Conservation (phyloP, 1,140 invertebrate genomes). For the Drosophila ogumai region DNA sequence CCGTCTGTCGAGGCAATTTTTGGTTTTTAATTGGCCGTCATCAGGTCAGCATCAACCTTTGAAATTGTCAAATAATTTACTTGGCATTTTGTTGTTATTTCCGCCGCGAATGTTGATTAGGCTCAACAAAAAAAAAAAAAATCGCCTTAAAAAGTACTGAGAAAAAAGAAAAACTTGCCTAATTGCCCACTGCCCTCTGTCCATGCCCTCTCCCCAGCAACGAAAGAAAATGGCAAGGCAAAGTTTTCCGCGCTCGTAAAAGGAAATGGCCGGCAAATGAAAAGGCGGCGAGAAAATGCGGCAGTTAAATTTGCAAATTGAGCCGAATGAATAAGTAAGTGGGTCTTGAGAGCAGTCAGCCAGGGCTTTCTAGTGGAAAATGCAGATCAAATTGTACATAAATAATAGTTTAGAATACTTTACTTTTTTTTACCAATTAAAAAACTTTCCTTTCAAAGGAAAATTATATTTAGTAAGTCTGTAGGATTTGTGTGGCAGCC, state of each 20-base stretch:
- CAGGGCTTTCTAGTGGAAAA: slow-evolving; percentile 8
- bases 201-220: not conserved
- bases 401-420: slow-evolving; percentile 1
- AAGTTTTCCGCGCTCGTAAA: slow-evolving; percentile 49
- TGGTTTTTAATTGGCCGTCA: slow-evolving; percentile 63
- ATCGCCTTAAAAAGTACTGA: slow-evolving; percentile 1
- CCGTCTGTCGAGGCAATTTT: slow-evolving; percentile 51
- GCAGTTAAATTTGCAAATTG: slow-evolving; percentile 45
- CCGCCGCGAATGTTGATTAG: slow-evolving; percentile 51
- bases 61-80: slow-evolving; percentile 66
- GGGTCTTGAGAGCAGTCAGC: not conserved
- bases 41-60: slow-evolving; percentile 60
- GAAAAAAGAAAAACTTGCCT: slow-evolving; percentile 52
- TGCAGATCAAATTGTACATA: slow-evolving; percentile 17
- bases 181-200: slow-evolving; percentile 41
- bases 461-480: not conserved
- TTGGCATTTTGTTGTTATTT: slow-evolving; percentile 27
- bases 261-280: slow-evolving; percentile 45
- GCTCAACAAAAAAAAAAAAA: slow-evolving; percentile 13
- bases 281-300: slow-evolving; percentile 45
- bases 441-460: not conserved
- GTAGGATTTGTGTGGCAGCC: too few species aligned
- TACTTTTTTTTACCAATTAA: too few species aligned
- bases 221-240: slow-evolving; percentile 16
- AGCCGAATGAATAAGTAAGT: slow-evolving; percentile 51